Evolutionary conservation across 2,888 invertebrate species (phyloP).

Genomic region (Pristionchus fissidentatus): DNA sequence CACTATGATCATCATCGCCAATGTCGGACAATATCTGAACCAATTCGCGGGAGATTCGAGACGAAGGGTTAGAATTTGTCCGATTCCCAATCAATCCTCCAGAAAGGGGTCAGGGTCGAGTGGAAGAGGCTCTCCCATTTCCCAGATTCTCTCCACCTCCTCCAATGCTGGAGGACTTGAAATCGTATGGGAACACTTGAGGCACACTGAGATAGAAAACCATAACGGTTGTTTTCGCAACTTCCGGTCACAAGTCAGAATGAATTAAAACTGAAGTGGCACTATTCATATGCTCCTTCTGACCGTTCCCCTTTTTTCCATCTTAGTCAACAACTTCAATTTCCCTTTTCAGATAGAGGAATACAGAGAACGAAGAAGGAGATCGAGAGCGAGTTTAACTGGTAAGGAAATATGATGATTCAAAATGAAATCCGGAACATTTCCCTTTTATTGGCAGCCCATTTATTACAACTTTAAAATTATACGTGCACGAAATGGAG

Average conservation of each 20-base stretch:
- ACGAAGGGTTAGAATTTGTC: constrained; percentile 64
- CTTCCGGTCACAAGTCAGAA: too few relatives aligned
- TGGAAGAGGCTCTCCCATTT: too few relatives aligned
- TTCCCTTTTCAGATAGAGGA: constrained; percentile 64
- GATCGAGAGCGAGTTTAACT: constrained; percentile 65
- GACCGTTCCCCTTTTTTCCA: background rate
- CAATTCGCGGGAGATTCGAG: constrained; percentile 71
- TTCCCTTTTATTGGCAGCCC: too few relatives aligned
- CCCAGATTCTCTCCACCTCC: too few relatives aligned
- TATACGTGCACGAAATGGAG: too few relatives aligned
- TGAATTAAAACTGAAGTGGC: background rate
- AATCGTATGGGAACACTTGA: too few relatives aligned
- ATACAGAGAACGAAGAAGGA: constrained; percentile 64
- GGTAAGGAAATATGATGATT: constrained; percentile 58
- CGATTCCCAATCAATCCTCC: too few relatives aligned
- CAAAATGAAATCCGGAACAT: background rate
- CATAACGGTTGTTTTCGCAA: too few relatives aligned
- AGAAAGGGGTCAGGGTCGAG: too few relatives aligned
- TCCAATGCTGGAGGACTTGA: too few relatives aligned
- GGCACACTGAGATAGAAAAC: too few relatives aligned
- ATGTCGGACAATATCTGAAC: constrained; percentile 74
- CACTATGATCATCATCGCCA: constrained; percentile 75
- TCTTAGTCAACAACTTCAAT: background rate
- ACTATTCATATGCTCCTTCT: constrained; percentile 17
- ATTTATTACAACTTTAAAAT: too few relatives aligned